Base-by-base conservation (phyloP, 2,113 vertebrate species). In the Dipodomys stephensi region DNA sequence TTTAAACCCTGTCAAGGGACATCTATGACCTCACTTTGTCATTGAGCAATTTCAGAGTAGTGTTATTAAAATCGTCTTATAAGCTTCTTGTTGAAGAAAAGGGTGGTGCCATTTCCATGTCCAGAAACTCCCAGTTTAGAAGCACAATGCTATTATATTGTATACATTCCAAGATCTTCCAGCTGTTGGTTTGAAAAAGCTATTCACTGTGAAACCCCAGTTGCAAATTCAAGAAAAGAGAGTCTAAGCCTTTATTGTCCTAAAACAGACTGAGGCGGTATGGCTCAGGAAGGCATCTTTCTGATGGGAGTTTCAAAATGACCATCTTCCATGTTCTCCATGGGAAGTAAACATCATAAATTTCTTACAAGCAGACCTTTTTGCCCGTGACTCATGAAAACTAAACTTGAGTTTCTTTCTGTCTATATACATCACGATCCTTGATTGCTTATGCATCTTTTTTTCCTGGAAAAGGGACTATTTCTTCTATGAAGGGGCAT, bases 101-200 rank as follows among this genome's bases (percentile, higher is more conserved):
- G 0, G 13, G 49, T 64, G 74, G 23, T 64, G 73, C 62, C 87
- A 69, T 96, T 94, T 88, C 88, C 28, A 92, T 94, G 15, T 28
- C 1, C 27, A 88, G 83, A 35, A 96, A 95, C 93, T 91, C 44
- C 46, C 71, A 93, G 84, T 85, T 94, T 91, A 2, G 0, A 89
- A 87, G 69, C 69, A 30, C 68, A 91, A 78, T 91, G 25, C 82
- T 78, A 85, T 85, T 93, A 95, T 72, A 60, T 83, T 64, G 7
- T 79, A 72, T 85, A 73, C 90, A 79, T 93, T 87, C 60, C 53
- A 92, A 77, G 53, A 16, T n/a, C n/a, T 94, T 32, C n/a, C 89
- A 87, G 87, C 77, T 82, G 69, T 69, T 65, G 74, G 81, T 94
- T 85, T 88, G 79, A 97, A 95, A 95, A 82, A 95, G 53, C 91